These are phyloP conservation scores for Dicranocentrus wangi DNA, from an alignment of 2,888 invertebrate species.

Conservation along the genomic window DNA sequence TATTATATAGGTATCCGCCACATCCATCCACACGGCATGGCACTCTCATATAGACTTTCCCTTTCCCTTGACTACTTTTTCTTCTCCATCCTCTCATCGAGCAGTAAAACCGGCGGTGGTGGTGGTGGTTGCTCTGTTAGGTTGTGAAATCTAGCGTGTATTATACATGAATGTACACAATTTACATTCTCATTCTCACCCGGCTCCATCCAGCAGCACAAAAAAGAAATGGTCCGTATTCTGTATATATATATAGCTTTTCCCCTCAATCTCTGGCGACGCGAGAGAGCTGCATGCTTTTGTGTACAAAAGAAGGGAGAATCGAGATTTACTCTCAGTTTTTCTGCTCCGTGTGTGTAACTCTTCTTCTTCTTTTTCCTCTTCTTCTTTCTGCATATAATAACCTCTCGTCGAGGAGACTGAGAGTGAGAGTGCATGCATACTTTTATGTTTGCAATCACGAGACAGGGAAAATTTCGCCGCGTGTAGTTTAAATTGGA, in stretches of 20 bases:
- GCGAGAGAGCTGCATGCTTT: too few species aligned
- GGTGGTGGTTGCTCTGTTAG: constrained; percentile 30
- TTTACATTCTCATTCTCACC: constrained; percentile 49
- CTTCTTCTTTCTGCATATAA: constrained; percentile 13
- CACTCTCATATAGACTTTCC: background rate
- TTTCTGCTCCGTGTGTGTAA: constrained; percentile 33
- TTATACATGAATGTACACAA: constrained; percentile 48
- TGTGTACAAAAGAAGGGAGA: constrained; percentile 37
- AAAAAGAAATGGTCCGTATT: constrained; percentile 27
- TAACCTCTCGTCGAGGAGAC: too few species aligned
- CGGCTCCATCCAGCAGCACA: constrained; percentile 26
- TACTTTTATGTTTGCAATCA: background rate
- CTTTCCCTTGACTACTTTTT: background rate
- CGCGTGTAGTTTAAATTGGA: constrained; percentile 44
- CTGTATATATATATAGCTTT: background rate
- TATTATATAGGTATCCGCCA: too few species aligned
- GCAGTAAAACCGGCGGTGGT: too few species aligned
- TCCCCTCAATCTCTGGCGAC: constrained; percentile 20
- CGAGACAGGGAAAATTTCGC: constrained; percentile 11
- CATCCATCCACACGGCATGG: too few species aligned
- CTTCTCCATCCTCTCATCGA: background rate
- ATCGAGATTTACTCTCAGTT: constrained; percentile 44
- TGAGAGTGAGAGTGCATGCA: constrained; percentile 12
- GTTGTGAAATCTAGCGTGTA: constrained; percentile 36
- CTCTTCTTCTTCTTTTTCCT: background rate